phyloP scores from a whole-genome alignment of 2,113 vertebrate genomes.

The Emydura subglobosa region DNA sequence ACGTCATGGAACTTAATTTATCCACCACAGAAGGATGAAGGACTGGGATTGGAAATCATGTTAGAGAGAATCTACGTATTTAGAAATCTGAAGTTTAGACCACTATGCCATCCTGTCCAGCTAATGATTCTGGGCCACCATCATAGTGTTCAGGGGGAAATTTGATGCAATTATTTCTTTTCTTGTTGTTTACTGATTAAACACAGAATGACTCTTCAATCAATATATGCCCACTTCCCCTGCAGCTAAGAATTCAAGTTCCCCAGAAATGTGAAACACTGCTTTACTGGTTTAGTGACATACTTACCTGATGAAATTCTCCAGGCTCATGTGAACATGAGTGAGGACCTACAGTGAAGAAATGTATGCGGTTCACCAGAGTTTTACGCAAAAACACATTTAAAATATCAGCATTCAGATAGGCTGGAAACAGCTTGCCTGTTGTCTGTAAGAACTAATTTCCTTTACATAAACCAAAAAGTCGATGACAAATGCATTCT shows the following conservation, averaged over 20 bases:
- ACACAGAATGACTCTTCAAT: background rate
- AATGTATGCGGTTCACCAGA: background rate
- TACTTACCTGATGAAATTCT: background rate
- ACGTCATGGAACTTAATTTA: background rate
- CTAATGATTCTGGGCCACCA: background rate
- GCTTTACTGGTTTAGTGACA: background rate
- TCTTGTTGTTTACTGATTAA: background rate
- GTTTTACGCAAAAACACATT: background rate
- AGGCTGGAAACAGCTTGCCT: background rate
- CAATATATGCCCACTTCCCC: background rate
- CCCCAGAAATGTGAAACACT: background rate
- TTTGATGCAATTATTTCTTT: background rate
- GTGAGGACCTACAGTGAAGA: background rate
- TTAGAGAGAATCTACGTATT: background rate
- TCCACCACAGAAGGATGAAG: background rate
- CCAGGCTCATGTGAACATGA: background rate
- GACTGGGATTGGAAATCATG: background rate
- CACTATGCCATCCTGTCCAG: background rate
- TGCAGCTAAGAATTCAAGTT: background rate
- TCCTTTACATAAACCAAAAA: background rate
- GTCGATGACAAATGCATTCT: background rate
- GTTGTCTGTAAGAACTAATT: conserved; percentile 8
- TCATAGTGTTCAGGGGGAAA: background rate
- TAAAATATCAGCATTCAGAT: background rate
- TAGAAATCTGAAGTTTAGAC: background rate